Conservation (phyloP, 1,140 invertebrate species). For the Temnothorax longispinosus region DNA sequence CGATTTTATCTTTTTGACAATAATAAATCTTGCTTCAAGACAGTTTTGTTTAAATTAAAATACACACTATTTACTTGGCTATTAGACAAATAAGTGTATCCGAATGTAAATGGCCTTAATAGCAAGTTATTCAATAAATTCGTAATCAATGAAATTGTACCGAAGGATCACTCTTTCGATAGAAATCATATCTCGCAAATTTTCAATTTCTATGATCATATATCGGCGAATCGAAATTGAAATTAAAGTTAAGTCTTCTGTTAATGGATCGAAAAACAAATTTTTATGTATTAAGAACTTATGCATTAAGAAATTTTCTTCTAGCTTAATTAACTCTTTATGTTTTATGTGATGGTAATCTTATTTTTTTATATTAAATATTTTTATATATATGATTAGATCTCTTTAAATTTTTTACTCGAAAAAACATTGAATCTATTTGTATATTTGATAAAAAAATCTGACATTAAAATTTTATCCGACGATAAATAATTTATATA, state of each 20-base stretch:
- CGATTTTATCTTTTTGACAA: not conserved
- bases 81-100: not conserved
- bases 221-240: not conserved
- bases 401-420: not conserved
- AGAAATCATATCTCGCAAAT: not conserved
- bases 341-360: not conserved
- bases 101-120: not conserved
- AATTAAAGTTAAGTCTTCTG: not conserved
- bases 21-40: not conserved
- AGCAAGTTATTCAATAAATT: not conserved
- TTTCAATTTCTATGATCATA: not conserved
- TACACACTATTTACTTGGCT: not conserved
- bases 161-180: constrained; percentile 6
- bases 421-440: not conserved
- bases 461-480: not conserved
- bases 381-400: not conserved
- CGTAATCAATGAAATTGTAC: not conserved
- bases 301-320: not conserved
- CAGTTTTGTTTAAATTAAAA: not conserved
- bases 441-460: not conserved
- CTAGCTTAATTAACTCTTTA: not conserved
- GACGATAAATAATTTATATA: not conserved
- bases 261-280: not conserved
- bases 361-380: not conserved
- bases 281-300: not conserved